A percentile compares a stretch with the other conserved stretches of the same genome.
Conservation (phyloP, 2,888 invertebrate genomes). For the Caenorhabditis sp. region DNA sequence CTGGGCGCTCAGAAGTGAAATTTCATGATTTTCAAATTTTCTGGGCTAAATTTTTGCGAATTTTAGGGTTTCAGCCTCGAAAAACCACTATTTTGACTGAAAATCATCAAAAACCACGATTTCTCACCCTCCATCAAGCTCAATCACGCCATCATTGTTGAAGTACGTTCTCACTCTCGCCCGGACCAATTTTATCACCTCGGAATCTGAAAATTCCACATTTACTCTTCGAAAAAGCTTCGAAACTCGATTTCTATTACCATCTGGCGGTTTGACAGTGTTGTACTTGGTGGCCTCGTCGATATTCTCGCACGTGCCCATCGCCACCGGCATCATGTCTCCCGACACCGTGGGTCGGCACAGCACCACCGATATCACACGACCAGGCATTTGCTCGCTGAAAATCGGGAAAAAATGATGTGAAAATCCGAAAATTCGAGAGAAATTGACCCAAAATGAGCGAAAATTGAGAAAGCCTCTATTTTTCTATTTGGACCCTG, state of each 20-base stretch:
- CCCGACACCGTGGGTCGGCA: constrained; percentile 62
- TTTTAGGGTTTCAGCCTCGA: background rate
- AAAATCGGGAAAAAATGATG: background rate
- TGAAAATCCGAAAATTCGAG: background rate
- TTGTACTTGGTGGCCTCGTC: constrained; percentile 42
- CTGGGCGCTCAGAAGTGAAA: no score
- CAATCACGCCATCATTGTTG: constrained; percentile 69
- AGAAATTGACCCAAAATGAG: no score
- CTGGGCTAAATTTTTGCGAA: no score
- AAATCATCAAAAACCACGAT: background rate
- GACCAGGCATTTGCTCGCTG: constrained; percentile 32
- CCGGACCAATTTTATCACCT: constrained; percentile 55
- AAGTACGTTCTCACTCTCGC: constrained; percentile 68
- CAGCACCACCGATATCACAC: constrained; percentile 57
- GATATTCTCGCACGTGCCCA: constrained; percentile 50
- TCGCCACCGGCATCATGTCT: constrained; percentile 61
- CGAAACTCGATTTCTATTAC: no score
- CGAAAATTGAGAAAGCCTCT: no score
- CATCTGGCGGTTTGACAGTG: constrained; percentile 39
- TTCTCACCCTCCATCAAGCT: constrained; percentile 62
- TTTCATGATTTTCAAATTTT: no score
- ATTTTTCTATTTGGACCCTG: no score
- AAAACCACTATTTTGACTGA: background rate
- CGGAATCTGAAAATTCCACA: constrained; percentile 63
- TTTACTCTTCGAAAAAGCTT: no score